A percentile compares a stretch with the other conserved stretches of the same genome.
Evolutionary conservation across 2,113 vertebrate species (phyloP).

Genomic region (Tretioscincus oriximinensis): DNA sequence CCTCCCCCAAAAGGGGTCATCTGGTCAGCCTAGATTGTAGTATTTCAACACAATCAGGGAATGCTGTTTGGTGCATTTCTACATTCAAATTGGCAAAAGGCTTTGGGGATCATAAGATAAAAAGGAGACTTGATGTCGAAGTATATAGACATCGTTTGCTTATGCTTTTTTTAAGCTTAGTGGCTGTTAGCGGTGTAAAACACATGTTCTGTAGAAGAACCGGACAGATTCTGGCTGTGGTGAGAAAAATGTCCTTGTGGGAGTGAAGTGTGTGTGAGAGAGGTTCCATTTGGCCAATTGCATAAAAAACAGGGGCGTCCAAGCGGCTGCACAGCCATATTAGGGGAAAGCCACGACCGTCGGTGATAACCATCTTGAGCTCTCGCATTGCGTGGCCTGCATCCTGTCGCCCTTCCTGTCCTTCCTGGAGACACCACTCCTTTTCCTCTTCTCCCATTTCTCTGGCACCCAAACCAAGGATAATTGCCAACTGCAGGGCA

Average conservation of each 20-base stretch:
- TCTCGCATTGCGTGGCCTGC: constrained; percentile 13
- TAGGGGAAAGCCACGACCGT: constrained; percentile 21
- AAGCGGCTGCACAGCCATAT: constrained; percentile 2
- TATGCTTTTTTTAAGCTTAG: not conserved
- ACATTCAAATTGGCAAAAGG: too few species aligned
- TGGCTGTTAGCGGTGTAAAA: not conserved
- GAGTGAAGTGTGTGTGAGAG: not conserved
- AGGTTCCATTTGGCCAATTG: not conserved
- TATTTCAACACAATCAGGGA: too few species aligned
- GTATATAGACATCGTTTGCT: not conserved
- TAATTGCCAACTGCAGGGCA: not conserved
- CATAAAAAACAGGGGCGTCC: not conserved
- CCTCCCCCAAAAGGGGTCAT: too few species aligned
- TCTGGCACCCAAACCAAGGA: not conserved
- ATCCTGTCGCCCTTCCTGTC: constrained; percentile 40
- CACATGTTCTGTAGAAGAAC: not conserved
- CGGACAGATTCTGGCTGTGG: not conserved
- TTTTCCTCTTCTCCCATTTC: constrained; percentile 17
- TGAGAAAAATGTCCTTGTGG: not conserved
- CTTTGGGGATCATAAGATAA: too few species aligned
- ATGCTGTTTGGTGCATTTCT: too few species aligned
- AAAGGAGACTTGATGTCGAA: not conserved
- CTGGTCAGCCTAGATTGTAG: too few species aligned
- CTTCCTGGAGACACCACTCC: constrained; percentile 19
- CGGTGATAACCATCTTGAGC: not conserved